Percentiles rank a stretch among this genome's conserved stretches.
Evolutionary conservation across 2,888 invertebrate species (phyloP).

Genomic region (Aphrophora alni): DNA sequence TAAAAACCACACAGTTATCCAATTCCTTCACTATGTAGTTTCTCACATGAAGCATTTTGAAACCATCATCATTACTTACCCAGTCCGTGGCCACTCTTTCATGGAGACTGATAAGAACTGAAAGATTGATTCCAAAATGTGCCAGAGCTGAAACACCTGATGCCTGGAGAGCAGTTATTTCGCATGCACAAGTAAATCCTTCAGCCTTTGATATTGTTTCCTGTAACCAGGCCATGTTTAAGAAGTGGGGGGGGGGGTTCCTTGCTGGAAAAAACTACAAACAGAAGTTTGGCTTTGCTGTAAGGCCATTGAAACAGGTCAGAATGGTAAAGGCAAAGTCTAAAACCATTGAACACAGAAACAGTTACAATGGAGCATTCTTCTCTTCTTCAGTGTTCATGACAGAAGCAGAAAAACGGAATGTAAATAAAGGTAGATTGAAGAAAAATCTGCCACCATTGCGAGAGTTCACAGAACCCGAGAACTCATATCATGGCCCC

Average conservation of each 20-base stretch:
- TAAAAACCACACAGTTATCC: conserved; percentile 1
- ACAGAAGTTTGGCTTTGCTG: too few species aligned
- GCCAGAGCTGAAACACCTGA: too few species aligned
- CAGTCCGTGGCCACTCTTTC: conserved; percentile 16
- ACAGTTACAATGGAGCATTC: not conserved
- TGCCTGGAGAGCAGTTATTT: conserved; percentile 18
- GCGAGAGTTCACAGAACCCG: too few species aligned
- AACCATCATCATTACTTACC: not conserved
- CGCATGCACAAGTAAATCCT: conserved; percentile 6
- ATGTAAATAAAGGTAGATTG: too few species aligned
- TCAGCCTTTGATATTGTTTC: not conserved
- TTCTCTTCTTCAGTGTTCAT: too few species aligned
- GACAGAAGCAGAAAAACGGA: too few species aligned
- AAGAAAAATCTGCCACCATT: too few species aligned
- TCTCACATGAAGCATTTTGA: not conserved
- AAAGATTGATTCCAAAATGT: not conserved
- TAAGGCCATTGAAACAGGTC: not conserved
- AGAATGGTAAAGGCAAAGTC: not conserved
- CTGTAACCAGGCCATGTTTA: conserved; percentile 14
- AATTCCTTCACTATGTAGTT: not conserved
- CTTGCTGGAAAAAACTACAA: not conserved
- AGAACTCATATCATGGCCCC: too few species aligned
- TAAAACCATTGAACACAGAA: conserved; percentile 13
- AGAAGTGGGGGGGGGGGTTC: conserved; percentile 13
- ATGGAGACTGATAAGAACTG: conserved; percentile 22